Base-by-base conservation (phyloP, 2,113 vertebrate species). In the Clarias gariepinus region DNA sequence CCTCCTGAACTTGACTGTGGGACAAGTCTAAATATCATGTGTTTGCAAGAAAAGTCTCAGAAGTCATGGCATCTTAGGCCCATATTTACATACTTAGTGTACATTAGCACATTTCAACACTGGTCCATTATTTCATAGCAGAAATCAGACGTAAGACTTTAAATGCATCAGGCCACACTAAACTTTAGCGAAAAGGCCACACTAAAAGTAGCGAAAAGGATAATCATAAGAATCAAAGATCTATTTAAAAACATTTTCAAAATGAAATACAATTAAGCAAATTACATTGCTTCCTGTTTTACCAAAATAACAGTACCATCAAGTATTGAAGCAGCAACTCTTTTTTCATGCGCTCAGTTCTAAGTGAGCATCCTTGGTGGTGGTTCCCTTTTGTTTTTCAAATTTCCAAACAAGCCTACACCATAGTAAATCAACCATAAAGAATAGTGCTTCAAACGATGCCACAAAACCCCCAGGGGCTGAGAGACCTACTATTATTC, bases 381-480 rank as follows among this genome's bases (percentile, higher is more conserved):
- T 33, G 60, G 52, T 66, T 68, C 84, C 23, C 64, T 41, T 85
- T 83, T 87, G 86, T 87, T 82, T 87, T 89, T 84, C 28, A 73
- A 86, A 78, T 78, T 82, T 90, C 68, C 85, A 90, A 90, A 64
- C 68, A 89, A 85, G 71, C 82, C 81, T 71, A 78, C 66, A 86
- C 52, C 81, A 21, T 52, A 36, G 85, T 87, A 85, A 83, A 74
- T 79, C 76, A 86, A 78, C 21, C 74, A 89, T 85, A 82, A 85
- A 86, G 41, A 81, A 87, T 73, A 85, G 88, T 79, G 63, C 81
- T 89, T 89, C 57, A 88, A 88, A 88, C 47, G 84, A 90, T 88
- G 85, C 81, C 55, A 84, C 61, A 73, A 84, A 87, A 36, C 71
- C 84, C 86, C 60, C 55, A 55, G 69, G 69, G 84, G 83, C 71